Evolutionary conservation across 2,888 invertebrate genomes (phyloP).

Genomic region (Sarcophaga variegata): DNA sequence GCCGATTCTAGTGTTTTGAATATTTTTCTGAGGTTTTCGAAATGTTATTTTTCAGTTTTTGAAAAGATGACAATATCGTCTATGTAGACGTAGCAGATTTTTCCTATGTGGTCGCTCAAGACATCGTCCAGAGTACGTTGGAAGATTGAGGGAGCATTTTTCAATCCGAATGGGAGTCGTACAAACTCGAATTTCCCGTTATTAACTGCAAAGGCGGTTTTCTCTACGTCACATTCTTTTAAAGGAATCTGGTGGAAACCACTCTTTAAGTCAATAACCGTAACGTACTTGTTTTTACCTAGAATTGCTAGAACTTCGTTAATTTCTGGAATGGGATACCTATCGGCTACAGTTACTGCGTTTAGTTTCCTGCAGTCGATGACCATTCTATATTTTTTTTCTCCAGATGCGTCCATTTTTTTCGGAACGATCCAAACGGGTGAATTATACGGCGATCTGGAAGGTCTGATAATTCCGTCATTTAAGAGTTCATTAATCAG

Average conservation of each 20-base stretch:
- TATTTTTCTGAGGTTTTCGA: background rate
- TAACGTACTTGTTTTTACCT: constrained; percentile 31
- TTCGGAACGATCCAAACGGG: constrained; percentile 30
- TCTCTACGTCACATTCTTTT: constrained; percentile 26
- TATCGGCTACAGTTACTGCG: constrained; percentile 14
- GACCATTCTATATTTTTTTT: constrained; percentile 49
- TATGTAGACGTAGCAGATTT: constrained; percentile 41
- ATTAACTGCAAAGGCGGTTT: constrained; percentile 53
- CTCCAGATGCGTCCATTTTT: constrained; percentile 28
- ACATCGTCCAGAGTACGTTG: constrained; percentile 49
- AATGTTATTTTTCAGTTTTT: constrained; percentile 9
- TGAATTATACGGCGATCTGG: constrained; percentile 17
- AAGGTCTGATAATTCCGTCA: constrained; percentile 24
- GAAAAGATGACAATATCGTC: constrained; percentile 39
- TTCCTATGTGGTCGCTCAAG: constrained; percentile 31
- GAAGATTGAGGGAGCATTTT: constrained; percentile 48
- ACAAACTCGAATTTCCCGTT: constrained; percentile 48
- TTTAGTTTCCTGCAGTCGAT: constrained; percentile 48
- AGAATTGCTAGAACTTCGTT: constrained; percentile 39
- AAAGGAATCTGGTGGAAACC: constrained; percentile 44
- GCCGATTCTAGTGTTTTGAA: constrained; percentile 17
- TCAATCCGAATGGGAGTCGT: constrained; percentile 45
- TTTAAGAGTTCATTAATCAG: constrained; percentile 21
- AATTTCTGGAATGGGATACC: constrained; percentile 37
- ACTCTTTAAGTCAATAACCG: constrained; percentile 9